Conservation (phyloP, 2,797 vertebrate species). For the Myotis vivesi region DNA sequence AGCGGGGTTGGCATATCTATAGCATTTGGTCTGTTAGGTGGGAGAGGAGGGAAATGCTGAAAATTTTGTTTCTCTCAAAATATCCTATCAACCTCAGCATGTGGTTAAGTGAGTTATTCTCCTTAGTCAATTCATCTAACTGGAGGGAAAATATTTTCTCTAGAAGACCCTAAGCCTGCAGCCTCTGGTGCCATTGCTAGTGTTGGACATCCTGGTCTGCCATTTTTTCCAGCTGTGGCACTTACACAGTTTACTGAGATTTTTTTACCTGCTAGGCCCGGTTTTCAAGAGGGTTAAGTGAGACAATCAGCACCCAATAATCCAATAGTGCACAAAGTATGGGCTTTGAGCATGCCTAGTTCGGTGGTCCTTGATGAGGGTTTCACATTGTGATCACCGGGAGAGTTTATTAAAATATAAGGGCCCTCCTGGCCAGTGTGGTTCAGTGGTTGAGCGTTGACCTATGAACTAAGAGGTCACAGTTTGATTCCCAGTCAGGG, state of each 20-base stretch:
- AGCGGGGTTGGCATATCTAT: background rate
- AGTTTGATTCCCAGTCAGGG: no score
- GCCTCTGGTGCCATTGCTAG: background rate
- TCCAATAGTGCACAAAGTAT: rapidly evolving
- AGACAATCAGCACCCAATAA: background rate
- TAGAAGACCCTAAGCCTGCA: background rate
- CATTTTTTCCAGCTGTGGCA: background rate
- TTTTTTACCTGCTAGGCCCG: background rate
- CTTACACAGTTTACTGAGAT: background rate
- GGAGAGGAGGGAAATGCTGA: background rate
- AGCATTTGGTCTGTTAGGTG: background rate
- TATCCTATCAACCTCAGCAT: background rate
- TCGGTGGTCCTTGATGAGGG: background rate
- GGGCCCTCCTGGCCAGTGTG: background rate
- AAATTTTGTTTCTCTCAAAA: background rate
- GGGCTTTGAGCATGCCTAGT: background rate
- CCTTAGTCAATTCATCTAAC: background rate
- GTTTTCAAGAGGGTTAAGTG: background rate
- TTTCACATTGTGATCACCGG: background rate
- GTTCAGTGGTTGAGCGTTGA: no score
- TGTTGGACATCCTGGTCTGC: background rate
- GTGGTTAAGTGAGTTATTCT: background rate
- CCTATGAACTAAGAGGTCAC: no score
- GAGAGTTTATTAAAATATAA: background rate
- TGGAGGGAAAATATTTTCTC: background rate